Conservation (phyloP, 2,797 vertebrate genomes). For the Pseudomugil tenellus region DNA sequence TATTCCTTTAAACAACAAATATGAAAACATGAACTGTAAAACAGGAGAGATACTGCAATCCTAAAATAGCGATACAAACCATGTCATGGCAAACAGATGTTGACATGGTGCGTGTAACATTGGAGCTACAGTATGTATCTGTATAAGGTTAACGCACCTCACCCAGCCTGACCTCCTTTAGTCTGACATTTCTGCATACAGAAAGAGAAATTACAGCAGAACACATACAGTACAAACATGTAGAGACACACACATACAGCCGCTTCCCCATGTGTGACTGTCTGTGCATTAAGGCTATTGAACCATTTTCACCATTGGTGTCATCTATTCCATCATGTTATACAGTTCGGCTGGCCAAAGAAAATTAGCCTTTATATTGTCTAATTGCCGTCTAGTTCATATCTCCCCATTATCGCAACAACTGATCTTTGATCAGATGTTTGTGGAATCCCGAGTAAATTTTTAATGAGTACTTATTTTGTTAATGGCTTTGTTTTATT, state of each 20-base stretch:
- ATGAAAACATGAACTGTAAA: background rate
- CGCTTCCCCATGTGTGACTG: slow-evolving; percentile 4
- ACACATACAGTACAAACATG: slow-evolving; percentile 9
- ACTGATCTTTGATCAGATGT: background rate
- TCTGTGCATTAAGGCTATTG: slow-evolving; percentile 7
- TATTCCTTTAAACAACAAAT: background rate
- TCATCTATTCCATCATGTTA: too few species aligned
- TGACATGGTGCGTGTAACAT: slow-evolving; percentile 11
- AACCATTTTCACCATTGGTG: slow-evolving; percentile 5
- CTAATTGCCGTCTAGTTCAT: background rate
- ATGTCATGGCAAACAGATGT: slow-evolving; percentile 8
- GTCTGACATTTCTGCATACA: slow-evolving; percentile 56
- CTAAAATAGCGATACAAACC: slow-evolving; percentile 16
- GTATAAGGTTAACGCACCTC: slow-evolving; percentile 43
- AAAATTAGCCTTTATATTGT: too few species aligned
- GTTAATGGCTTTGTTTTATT: background rate
- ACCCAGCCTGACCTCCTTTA: slow-evolving; percentile 52
- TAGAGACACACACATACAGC: background rate
- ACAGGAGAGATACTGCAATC: background rate
- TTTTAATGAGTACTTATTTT: background rate
- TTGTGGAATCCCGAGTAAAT: too few species aligned
- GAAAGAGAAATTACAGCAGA: slow-evolving; percentile 26
- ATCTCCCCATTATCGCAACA: background rate
- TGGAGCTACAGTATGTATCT: slow-evolving; percentile 30
- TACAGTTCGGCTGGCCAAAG: too few species aligned